Evolutionary conservation across 2,888 invertebrate genomes (phyloP).

Genomic region (Tricholauxania praeusta): DNA sequence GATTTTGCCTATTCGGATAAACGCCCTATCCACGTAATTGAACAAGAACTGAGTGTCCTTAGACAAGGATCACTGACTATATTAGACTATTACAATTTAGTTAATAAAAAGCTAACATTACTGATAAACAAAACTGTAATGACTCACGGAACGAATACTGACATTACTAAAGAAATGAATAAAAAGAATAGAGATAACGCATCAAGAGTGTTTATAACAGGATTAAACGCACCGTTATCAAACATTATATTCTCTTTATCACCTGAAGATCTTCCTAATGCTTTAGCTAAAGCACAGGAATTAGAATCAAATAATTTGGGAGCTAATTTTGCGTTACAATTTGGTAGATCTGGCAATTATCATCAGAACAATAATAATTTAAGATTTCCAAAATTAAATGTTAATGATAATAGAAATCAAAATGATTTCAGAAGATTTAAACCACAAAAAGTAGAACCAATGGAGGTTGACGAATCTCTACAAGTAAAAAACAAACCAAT

Average conservation of each 20-base stretch:
- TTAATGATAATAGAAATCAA: constrained; percentile 3
- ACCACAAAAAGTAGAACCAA: constrained; percentile 8
- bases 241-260: constrained; percentile 3
- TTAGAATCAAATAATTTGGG: no score
- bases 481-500: constrained; percentile 4
- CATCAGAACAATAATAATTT: constrained; percentile 6
- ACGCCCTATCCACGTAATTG: constrained; percentile 36
- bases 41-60: no score
- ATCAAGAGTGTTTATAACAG: not conserved
- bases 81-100: no score
- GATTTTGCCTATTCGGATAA: constrained; percentile 40
- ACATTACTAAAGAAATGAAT: constrained; percentile 32
- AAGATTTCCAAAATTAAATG: not conserved
- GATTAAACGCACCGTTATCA: constrained; percentile 6
- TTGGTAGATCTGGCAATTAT: not conserved
- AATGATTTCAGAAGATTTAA: no score
- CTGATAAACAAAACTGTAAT: constrained; percentile 19
- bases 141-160: constrained; percentile 27
- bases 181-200: constrained; percentile 23
- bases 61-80: no score
- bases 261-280: constrained; percentile 7
- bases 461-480: constrained; percentile 5
- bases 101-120: no score
- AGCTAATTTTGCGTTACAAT: constrained; percentile 1
- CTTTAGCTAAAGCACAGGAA: constrained; percentile 15